Percentiles rank a stretch among this genome's conserved stretches.
Evolutionary conservation across 1,140 invertebrate species (phyloP).

Genomic region (Artemia franciscana): DNA sequence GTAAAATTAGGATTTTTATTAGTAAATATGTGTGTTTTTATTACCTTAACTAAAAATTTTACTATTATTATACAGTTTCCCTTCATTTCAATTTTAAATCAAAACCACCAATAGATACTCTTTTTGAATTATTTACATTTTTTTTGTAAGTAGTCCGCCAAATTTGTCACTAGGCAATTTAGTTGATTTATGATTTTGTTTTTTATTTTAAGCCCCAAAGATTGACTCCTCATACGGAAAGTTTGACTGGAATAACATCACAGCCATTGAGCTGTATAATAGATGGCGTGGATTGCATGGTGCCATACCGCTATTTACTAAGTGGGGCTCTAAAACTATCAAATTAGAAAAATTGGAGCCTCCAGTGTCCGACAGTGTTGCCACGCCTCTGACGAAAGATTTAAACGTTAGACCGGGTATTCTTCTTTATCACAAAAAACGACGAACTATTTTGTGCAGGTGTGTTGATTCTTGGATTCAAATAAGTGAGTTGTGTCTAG

Average conservation of each 20-base stretch:
- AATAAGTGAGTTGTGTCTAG: not conserved
- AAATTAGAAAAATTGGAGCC: not conserved
- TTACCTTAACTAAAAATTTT: too few relatives aligned
- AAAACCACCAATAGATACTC: too few relatives aligned
- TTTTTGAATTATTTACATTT: too few relatives aligned
- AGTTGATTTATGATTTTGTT: too few relatives aligned
- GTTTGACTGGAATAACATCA: slow-evolving; percentile 13
- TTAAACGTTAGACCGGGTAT: not conserved
- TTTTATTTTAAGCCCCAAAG: slow-evolving; percentile 13
- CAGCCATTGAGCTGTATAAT: slow-evolving; percentile 14
- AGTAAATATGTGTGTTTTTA: too few relatives aligned
- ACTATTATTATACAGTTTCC: too few relatives aligned
- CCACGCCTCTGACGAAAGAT: not conserved
- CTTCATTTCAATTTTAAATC: too few relatives aligned
- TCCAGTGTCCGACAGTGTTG: not conserved
- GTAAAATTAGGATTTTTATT: too few relatives aligned
- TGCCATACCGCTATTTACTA: not conserved
- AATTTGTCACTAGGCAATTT: too few relatives aligned
- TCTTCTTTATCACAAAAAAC: not conserved
- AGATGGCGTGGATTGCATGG: slow-evolving; percentile 13
- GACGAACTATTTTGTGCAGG: not conserved
- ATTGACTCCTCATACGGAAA: slow-evolving; percentile 12
- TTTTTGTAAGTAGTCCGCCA: too few relatives aligned
- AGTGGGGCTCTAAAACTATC: not conserved
- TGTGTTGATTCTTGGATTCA: not conserved